Percentiles rank a stretch among this genome's conserved stretches.
Conservation (phyloP, 2,797 vertebrate species). For the Geotrypetes seraphini region DNA sequence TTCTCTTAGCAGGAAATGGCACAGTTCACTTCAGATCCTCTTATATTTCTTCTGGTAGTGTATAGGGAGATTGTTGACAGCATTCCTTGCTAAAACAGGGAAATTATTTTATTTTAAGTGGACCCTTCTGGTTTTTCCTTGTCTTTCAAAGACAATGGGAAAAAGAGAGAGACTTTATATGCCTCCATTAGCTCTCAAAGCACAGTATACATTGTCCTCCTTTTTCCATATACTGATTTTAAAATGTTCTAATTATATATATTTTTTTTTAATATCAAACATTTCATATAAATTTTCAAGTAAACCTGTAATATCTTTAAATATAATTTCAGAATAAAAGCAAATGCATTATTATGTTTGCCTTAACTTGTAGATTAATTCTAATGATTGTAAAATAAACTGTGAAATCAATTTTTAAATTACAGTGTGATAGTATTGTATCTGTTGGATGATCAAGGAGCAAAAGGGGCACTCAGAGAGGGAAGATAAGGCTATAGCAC, state of each 20-base stretch:
- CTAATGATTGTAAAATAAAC: conserved; percentile 70
- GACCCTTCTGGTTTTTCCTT: conserved; percentile 38
- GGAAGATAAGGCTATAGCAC: too few relatives aligned
- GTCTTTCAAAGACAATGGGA: too few relatives aligned
- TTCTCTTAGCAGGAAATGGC: too few relatives aligned
- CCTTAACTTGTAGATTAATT: conserved; percentile 86
- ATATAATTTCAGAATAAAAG: conserved; percentile 60
- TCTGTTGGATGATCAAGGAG: too few relatives aligned
- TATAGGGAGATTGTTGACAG: too few relatives aligned
- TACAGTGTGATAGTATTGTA: conserved; percentile 39
- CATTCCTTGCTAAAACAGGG: too few relatives aligned
- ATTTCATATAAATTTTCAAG: conserved; percentile 58
- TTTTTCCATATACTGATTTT: conserved; percentile 61
- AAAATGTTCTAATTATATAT: conserved; percentile 58
- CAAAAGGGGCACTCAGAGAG: too few relatives aligned
- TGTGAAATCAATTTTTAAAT: conserved; percentile 51
- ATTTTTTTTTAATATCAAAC: conserved; percentile 50
- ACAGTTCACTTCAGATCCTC: too few relatives aligned
- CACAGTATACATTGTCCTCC: conserved; percentile 69
- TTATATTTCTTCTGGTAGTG: too few relatives aligned
- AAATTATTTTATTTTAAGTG: conserved; percentile 42
- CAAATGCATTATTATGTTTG: conserved; percentile 80
- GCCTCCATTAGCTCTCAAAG: conserved; percentile 63
- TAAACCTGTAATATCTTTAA: conserved; percentile 59
- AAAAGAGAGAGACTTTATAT: too few relatives aligned